These are phyloP conservation scores for Schlechtendalia chinensis DNA, from an alignment of 1,140 invertebrate species.

Conservation along the genomic window DNA sequence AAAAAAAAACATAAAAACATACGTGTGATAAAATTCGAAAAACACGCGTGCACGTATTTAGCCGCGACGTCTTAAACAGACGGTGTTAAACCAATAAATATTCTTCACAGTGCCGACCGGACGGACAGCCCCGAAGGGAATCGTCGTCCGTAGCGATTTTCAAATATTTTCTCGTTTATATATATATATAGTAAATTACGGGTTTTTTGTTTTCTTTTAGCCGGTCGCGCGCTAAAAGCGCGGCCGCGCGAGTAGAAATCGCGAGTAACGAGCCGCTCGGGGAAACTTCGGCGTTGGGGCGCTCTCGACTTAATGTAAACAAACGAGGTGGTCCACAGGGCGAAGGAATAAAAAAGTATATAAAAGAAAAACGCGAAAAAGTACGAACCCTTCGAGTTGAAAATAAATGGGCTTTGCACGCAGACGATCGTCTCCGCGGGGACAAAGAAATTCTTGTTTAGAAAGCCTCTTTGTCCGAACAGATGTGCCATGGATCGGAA, in stretches of 20 bases:
- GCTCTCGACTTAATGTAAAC: constrained; percentile 40
- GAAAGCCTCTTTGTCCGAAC: constrained; percentile 44
- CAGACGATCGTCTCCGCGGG: constrained; percentile 38
- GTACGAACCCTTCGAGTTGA: constrained; percentile 36
- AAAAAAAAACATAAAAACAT: neutral
- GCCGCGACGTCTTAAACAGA: neutral
- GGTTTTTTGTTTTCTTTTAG: constrained; percentile 33
- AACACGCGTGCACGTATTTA: constrained; percentile 12
- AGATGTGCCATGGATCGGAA: constrained; percentile 29
- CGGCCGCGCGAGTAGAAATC: neutral
- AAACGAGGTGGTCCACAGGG: constrained; percentile 34
- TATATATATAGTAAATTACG: constrained; percentile 11
- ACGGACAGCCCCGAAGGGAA: neutral
- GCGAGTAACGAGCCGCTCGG: constrained; percentile 29
- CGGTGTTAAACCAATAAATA: constrained; percentile 8
- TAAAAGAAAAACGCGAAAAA: constrained; percentile 19
- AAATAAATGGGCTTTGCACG: constrained; percentile 46
- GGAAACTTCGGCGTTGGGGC: constrained; percentile 8
- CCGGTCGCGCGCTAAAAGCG: neutral
- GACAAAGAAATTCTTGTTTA: constrained; percentile 44
- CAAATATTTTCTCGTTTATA: constrained; percentile 30
- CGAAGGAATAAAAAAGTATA: neutral
- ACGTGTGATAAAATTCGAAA: constrained; percentile 26
- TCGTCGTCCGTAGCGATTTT: constrained; percentile 19
- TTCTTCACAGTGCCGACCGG: neutral